Evolutionary conservation across 2,797 vertebrate genomes (phyloP).

Genomic region (Sebastes trivittatus): DNA sequence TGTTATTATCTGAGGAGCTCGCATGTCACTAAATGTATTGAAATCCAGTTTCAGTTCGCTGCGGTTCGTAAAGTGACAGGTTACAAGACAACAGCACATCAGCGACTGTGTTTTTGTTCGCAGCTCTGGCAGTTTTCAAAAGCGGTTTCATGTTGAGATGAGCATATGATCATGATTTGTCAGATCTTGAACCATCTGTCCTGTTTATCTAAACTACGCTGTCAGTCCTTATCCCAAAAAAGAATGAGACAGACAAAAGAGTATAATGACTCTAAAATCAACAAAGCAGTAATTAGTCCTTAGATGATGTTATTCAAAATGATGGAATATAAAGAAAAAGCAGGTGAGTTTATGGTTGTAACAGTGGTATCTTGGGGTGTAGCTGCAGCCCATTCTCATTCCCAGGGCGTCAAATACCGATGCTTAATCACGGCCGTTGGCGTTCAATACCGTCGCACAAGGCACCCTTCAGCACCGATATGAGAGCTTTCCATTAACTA

Average conservation of each 20-base stretch:
- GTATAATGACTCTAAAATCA: not conserved
- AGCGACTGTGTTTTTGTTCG: conserved; percentile 31
- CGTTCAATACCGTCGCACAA: too few relatives aligned
- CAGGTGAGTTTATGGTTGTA: not conserved
- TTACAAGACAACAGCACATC: conserved; percentile 47
- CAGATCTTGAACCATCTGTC: conserved; percentile 62
- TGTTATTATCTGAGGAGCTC: conserved; percentile 23
- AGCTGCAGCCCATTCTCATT: too few relatives aligned
- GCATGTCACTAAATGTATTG: not conserved
- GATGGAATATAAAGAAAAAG: not conserved
- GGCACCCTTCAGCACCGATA: too few relatives aligned
- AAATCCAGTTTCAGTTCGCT: conserved; percentile 26
- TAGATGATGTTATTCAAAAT: not conserved
- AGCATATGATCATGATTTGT: conserved; percentile 58
- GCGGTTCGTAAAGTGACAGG: conserved; percentile 55
- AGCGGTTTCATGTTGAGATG: conserved; percentile 57
- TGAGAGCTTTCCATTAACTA: too few relatives aligned
- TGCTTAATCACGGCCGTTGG: too few relatives aligned
- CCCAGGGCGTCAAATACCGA: too few relatives aligned
- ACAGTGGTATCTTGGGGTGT: not conserved
- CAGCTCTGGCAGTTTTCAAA: conserved; percentile 54
- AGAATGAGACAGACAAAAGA: conserved; percentile 20
- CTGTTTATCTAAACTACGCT: conserved; percentile 21
- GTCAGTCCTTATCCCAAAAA: conserved; percentile 40
- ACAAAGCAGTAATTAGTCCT: conserved; percentile 31